These are phyloP conservation scores for Notechis scutatus DNA, from an alignment of 2,113 vertebrate genomes.

Conservation along the genomic window DNA sequence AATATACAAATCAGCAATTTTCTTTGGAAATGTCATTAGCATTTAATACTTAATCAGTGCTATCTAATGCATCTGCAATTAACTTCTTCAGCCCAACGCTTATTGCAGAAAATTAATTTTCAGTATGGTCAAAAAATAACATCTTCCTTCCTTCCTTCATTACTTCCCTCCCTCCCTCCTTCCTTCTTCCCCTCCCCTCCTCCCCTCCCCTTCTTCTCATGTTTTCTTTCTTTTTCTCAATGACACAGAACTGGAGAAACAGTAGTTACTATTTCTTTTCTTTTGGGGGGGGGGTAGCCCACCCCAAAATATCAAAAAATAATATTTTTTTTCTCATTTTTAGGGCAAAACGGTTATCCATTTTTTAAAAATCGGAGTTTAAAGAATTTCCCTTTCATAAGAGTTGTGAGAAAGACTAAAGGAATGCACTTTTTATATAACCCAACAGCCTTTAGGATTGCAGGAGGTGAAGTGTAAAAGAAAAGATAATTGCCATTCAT, in stretches of 20 bases:
- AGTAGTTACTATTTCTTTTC: not conserved
- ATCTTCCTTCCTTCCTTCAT: not conserved
- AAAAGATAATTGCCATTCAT: not conserved
- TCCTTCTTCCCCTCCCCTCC: too few species aligned
- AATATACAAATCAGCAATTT: not conserved
- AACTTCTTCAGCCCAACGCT: not conserved
- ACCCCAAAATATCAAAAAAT: not conserved
- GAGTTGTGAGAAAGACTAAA: not conserved
- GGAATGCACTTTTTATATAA: not conserved
- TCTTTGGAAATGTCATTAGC: not conserved
- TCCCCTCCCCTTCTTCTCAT: not conserved
- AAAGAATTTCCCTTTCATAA: not conserved
- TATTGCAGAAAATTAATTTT: not conserved
- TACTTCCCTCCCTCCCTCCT: not conserved
- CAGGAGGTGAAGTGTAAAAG: slow-evolving; percentile 4
- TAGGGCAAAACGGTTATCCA: not conserved
- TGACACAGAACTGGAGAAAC: not conserved
- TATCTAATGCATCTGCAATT: not conserved
- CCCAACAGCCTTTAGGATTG: slow-evolving; percentile 1
- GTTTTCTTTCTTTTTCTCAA: not conserved
- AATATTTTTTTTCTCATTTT: not conserved
- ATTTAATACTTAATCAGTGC: not conserved
- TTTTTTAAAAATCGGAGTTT: not conserved
- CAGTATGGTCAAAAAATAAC: not conserved
- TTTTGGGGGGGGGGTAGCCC: not conserved